Base-by-base conservation (phyloP, 2,888 invertebrate species). In the Euclidia mi region DNA sequence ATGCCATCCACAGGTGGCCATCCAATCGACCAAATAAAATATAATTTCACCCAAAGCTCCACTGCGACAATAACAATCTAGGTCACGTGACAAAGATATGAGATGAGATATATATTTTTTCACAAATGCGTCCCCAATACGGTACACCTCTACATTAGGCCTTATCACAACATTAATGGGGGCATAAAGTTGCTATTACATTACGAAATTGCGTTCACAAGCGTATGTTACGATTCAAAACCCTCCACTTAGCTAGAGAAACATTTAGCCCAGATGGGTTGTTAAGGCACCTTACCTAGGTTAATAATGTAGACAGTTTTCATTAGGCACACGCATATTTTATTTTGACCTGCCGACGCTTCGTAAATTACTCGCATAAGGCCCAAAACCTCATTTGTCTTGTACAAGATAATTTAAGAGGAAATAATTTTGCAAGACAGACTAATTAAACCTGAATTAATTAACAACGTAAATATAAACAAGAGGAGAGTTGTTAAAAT, bases 401-500 rank as follows among this genome's bases (percentile, higher is more conserved):
- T 70, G 63, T 56, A 64, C 78, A 50, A 84, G 79, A 85, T 87
- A 85, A 87, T 88, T 88, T 87, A 89, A 75, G 71, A 69, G 81
- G 79, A 80, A 85, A 87, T 87, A 82, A 85, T 85, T 88, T 83
- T 65, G 59, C 73, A 75, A 84, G 81, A 83, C 78, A 68, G 78
- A 82, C 82, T 85, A 88, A 87, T 88, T 88, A 84, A 82, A 85
- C 82, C 81, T 78, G 72, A 85, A 86, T 86, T 87, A 84, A 88
- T 88, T 86, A 88, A 85, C 79, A 76, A 76, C 59, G 77, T 77
- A 84, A 84, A 85, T 83, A 87, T 83, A 84, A 87, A 85, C 83
- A 87, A 83, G 79, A 81, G 78, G 70, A 61, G 59, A 69, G 64
- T 69, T 73, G 71, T 77, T 75, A 68, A 65, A 78, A 75, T 76